Conservation (phyloP, 2,113 vertebrate species). For the Raja brachyura region DNA sequence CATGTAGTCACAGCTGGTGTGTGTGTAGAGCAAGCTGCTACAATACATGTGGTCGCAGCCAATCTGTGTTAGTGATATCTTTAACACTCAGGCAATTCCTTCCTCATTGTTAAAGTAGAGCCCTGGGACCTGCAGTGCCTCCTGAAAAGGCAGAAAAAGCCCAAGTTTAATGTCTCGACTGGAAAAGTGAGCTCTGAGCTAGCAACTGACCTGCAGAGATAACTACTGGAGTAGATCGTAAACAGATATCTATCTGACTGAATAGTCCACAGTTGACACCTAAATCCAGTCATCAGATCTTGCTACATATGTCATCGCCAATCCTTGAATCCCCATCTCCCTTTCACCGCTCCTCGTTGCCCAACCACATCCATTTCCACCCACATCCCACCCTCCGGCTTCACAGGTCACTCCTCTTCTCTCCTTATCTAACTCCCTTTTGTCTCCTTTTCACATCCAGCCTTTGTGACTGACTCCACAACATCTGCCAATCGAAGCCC, state of each 20-base stretch:
- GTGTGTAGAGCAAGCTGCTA: neutral
- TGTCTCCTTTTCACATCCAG: too few species aligned
- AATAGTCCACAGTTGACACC: neutral
- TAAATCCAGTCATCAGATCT: neutral
- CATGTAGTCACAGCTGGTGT: too few species aligned
- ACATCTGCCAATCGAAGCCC: too few species aligned
- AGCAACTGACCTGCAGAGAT: neutral
- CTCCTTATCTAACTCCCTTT: too few species aligned
- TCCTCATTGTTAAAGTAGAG: too few species aligned
- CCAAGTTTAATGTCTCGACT: neutral
- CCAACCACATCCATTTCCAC: too few species aligned
- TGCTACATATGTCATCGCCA: too few species aligned
- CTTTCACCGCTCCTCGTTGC: too few species aligned
- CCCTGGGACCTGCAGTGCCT: neutral
- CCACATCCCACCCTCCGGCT: too few species aligned
- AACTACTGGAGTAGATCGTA: neutral
- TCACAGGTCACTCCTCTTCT: too few species aligned
- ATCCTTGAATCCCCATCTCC: too few species aligned
- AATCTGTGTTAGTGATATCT: neutral
- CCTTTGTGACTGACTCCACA: too few species aligned
- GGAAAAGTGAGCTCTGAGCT: neutral
- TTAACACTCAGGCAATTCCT: neutral
- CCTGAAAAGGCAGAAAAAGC: neutral
- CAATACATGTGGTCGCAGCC: neutral
- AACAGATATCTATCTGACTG: neutral